phyloP scores from a whole-genome alignment of 2,797 vertebrate genomes.

The Melanotaenia parkinsoni region DNA sequence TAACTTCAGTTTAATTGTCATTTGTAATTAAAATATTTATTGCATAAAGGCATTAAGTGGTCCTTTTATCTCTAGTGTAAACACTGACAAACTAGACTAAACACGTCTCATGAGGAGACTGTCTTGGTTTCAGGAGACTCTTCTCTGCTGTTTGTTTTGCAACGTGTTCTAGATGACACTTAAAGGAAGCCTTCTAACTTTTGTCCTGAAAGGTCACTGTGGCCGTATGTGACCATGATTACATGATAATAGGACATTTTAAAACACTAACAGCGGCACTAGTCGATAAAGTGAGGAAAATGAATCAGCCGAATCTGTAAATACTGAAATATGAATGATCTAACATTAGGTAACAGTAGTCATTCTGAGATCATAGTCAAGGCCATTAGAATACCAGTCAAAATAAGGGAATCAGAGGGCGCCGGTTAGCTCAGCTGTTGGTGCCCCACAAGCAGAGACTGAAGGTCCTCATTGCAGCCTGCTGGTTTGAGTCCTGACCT shows the following conservation, averaged over 20 bases:
- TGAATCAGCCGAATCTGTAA: background rate
- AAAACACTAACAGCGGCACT: background rate
- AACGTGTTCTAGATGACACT: background rate
- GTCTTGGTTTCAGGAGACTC: constrained; percentile 23
- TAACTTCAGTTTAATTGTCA: constrained; percentile 8
- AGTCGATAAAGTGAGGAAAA: background rate
- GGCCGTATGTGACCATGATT: background rate
- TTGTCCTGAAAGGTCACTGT: background rate
- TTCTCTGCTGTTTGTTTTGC: constrained; percentile 15
- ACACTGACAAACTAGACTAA: constrained; percentile 39
- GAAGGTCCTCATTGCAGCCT: background rate
- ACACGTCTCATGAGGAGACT: constrained; percentile 39
- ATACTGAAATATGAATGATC: background rate
- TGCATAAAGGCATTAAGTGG: constrained; percentile 18
- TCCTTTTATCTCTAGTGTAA: constrained; percentile 26
- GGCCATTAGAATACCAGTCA: background rate
- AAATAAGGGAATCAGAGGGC: background rate
- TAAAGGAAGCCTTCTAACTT: background rate
- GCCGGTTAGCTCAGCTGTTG: background rate
- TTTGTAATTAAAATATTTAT: constrained; percentile 51
- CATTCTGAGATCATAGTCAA: background rate
- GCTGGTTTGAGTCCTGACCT: background rate
- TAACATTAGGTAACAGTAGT: background rate
- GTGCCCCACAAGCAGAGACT: background rate
- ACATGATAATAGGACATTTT: background rate